Evolutionary conservation across 1,140 invertebrate genomes (phyloP).

Genomic region (Stegodyphus mimosarum): DNA sequence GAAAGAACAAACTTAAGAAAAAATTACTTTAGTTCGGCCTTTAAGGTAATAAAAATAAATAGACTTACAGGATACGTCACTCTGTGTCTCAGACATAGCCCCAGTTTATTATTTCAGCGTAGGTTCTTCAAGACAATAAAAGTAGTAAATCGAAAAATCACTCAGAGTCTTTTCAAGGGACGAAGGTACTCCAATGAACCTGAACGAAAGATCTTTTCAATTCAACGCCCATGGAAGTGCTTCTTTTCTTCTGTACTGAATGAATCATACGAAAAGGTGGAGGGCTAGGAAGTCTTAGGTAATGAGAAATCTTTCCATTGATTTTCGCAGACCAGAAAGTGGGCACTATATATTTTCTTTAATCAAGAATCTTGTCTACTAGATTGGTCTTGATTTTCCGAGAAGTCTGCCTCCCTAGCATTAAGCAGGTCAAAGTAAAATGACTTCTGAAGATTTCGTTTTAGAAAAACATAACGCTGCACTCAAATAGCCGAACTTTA

Average conservation of each 20-base stretch:
- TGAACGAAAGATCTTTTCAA: background rate
- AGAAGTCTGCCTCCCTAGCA: background rate
- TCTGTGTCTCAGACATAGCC: too few species aligned
- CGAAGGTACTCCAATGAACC: background rate
- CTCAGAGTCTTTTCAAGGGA: background rate
- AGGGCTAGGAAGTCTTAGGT: background rate
- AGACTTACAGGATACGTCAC: too few species aligned
- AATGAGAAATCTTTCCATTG: too few species aligned
- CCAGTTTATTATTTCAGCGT: too few species aligned
- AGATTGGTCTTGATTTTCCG: background rate
- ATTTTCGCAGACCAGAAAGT: background rate
- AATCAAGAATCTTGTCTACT: constrained; percentile 26
- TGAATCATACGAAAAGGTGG: constrained; percentile 16
- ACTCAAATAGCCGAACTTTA: too few species aligned
- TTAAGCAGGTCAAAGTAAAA: too few species aligned
- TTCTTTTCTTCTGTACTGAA: constrained; percentile 18
- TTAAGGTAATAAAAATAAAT: too few species aligned
- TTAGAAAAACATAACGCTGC: too few species aligned
- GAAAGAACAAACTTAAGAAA: too few species aligned
- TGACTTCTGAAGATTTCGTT: too few species aligned
- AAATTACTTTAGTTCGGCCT: too few species aligned
- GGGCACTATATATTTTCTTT: constrained; percentile 20
- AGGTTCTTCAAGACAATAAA: too few species aligned
- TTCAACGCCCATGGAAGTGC: background rate
- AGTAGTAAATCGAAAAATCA: background rate